Base-by-base conservation (phyloP, 1,140 invertebrate species). In the Nasonia vitripennis region DNA sequence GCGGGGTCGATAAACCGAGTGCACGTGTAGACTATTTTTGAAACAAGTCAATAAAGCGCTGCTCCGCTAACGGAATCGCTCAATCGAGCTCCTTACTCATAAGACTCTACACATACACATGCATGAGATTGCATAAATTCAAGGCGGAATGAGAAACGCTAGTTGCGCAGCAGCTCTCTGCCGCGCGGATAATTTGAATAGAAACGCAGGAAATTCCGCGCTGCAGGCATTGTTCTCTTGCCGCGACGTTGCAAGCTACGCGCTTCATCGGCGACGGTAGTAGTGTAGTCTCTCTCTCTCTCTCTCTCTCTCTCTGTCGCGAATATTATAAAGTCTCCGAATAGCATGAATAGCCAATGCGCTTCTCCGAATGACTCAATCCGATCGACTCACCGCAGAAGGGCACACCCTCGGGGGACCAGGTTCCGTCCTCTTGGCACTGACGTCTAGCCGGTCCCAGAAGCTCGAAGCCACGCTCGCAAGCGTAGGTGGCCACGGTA, bases 371-470 rank as follows among this genome's bases (percentile, higher is more conserved):
- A 34, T 34, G 34, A 2, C 48, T 3, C 0, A 17, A 70, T 14
- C 51, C n/a, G 23, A 2, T 17, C 70, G 67, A 96, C 96, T 98
- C 93, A 98, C 98, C 98, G 92, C 98, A 99, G 93, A 98, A 98
- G 23, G 98, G 98, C 83, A 98, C 97, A 81, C 98, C 98, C 90
- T 97, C 96, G 0, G 98, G 98, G n/a, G 95, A 93, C 98, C 98
- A 99, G 51, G 94, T 95, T 2, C 96, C 97, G 88, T 97, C 95
- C 0, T 91, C 86, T 34, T 95, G 94, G 90, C 98, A 99, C 20
- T 96, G 94, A 81, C 98, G 94, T 78, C 97, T 92, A 0, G 96
- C 94, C 2, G 98, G 98, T 3, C 98, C 98, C 1, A 99, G 94
- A 1, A 99, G 95, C 91, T 98, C 98, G 91, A 98, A 99, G 14